These are phyloP conservation scores for Hirudo medicinalis DNA, from an alignment of 1,140 invertebrate species.

Conservation along the genomic window DNA sequence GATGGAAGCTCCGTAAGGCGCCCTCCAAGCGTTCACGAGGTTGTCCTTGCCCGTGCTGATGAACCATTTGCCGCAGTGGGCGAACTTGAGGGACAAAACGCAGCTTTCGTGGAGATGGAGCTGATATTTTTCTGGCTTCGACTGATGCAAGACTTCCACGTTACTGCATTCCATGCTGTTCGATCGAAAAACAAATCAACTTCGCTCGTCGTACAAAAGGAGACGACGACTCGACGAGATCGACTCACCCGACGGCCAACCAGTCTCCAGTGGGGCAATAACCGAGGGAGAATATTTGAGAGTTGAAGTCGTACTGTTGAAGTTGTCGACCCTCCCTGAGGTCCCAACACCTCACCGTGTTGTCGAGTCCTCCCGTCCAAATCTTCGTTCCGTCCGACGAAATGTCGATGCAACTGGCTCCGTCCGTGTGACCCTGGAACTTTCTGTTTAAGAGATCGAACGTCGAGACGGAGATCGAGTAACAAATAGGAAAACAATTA, in stretches of 20 bases:
- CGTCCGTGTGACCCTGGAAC: conserved; percentile 93
- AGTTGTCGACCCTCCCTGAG: conserved; percentile 74
- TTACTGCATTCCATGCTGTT: conserved; percentile 82
- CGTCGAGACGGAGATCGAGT: too few species aligned
- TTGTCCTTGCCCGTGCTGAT: conserved; percentile 98
- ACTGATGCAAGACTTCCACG: conserved; percentile 81
- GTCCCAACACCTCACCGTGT: conserved; percentile 93
- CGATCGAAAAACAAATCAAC: neutral
- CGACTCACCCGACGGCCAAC: conserved; percentile 72
- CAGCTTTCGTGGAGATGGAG: conserved; percentile 93
- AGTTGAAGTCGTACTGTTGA: conserved; percentile 81
- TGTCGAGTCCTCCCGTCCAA: conserved; percentile 93
- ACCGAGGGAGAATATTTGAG: conserved; percentile 87
- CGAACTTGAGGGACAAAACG: conserved; percentile 91
- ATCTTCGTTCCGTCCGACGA: conserved; percentile 82
- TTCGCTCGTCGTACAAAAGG: neutral
- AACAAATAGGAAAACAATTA: too few species aligned
- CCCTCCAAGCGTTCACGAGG: conserved; percentile 91
- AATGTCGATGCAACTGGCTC: conserved; percentile 93
- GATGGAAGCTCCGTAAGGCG: conserved; percentile 92
- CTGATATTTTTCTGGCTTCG: conserved; percentile 91
- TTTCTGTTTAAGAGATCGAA: conserved; percentile 48
- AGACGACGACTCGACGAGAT: neutral
- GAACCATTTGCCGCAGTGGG: conserved; percentile 95
- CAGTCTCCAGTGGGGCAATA: conserved; percentile 95